Evolutionary conservation across 2,888 invertebrate genomes (phyloP).

Genomic region (Mamestra brassicae): DNA sequence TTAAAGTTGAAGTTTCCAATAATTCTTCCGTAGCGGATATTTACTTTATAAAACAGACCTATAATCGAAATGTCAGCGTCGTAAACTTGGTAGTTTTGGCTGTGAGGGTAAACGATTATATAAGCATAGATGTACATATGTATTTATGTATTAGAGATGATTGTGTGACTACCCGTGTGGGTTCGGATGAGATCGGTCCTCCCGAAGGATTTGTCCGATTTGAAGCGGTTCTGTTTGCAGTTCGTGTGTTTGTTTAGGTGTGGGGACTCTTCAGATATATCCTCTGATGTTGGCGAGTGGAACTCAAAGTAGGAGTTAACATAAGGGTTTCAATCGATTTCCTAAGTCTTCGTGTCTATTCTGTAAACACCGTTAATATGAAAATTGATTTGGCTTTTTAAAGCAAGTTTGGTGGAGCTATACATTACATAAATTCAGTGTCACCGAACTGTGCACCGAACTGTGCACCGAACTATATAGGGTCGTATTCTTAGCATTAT

Average conservation of each 20-base stretch:
- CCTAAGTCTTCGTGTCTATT: background rate
- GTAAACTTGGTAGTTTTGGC: too few relatives aligned
- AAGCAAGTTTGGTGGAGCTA: background rate
- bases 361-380: background rate
- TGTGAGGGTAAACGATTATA: too few relatives aligned
- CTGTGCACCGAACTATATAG: background rate
- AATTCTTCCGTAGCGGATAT: too few relatives aligned
- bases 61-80: too few relatives aligned
- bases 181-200: conserved; percentile 27
- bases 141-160: conserved; percentile 15
- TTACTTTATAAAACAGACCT: too few relatives aligned
- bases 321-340: conserved; percentile 35
- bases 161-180: conserved; percentile 9
- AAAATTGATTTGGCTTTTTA: background rate
- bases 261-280: conserved; percentile 24
- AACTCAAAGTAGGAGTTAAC: conserved; percentile 15
- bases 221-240: conserved; percentile 38
- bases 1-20: too few relatives aligned
- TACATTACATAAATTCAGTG: background rate
- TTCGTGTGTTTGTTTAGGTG: conserved; percentile 38
- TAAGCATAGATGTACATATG: background rate
- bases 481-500: background rate
- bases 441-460: background rate
- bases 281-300: conserved; percentile 18
- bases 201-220: conserved; percentile 30